Evolutionary conservation across 1,140 invertebrate species (phyloP), one percentile per base, ranked within the genome.

Genomic region (Orchesella cincta): DNA sequence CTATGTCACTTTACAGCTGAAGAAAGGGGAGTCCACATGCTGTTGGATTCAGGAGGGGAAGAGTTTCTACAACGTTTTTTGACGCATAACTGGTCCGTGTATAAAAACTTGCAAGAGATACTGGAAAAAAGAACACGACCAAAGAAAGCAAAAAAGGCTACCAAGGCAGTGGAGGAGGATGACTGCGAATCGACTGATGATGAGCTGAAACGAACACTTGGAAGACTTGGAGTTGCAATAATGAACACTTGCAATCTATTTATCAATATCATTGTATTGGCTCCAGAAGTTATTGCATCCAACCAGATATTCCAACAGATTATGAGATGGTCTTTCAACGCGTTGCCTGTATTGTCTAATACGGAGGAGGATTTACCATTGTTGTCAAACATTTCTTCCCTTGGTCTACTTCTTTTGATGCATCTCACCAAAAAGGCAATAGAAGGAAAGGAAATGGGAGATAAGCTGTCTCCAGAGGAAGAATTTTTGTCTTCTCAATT

Each of bases 1-100:
- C 85, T 97, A 0, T 97, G 95, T 84, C 94, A 97, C 86, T 88
- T 98, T 74, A 91, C 93, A 20, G 93, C 96, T 12, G 95, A 97
- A 86, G 94, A 97, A 81, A 90, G 92, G 82, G 91, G 93, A 0
- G 88, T 95, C 81, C 89, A 92, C 83, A 92, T 96, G 75, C 87
- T 96, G 39, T 86, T 97, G 14, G 89, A 93, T 67, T 86, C 91
- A 74, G 82, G 85, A 83, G 89, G 93, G 85, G 93, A 94, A 81
- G 90, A 94, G 84, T 89, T 94, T 20, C 85, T 96, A 1, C 90
- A 90, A 83, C 92, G 94, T 84, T 90, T 92, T 79, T 86, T 95
- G 78, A 90, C 90, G 73, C 92, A 93, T 84, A 93, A 95, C 83
- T 95, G 93, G 91, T 91, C 90, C 0, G 93, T 94, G 84, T 94